phyloP scores from a whole-genome alignment of 2,797 vertebrate genomes.

The Tolypeutes matacus region DNA sequence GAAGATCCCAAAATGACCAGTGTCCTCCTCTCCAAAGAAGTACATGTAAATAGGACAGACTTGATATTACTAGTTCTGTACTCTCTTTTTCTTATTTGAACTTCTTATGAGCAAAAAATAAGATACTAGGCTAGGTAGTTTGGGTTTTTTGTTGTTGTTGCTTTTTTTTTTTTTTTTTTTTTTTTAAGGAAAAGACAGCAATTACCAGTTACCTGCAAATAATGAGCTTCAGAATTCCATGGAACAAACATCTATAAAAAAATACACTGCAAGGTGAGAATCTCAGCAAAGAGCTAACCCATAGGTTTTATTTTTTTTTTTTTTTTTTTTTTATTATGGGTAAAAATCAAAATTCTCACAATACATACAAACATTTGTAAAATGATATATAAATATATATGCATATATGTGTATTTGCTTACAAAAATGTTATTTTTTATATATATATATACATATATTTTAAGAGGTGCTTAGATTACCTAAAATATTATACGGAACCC shows the following conservation, averaged over 20 bases:
- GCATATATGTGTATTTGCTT: no score
- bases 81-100: neutral
- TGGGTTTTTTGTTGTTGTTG: no score
- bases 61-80: neutral
- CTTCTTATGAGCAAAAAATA: constrained; percentile 29
- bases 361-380: no score
- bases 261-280: neutral
- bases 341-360: no score
- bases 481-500: no score
- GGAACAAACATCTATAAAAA: neutral
- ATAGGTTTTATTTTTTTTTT: no score
- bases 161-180: no score
- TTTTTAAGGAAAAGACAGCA: neutral
- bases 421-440: no score
- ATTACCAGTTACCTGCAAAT: neutral
- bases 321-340: no score
- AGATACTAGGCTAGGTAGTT: neutral
- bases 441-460: no score
- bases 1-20: neutral
- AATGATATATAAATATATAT: no score
- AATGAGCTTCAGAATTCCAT: neutral
- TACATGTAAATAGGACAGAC: neutral
- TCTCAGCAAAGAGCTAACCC: constrained; percentile 2
- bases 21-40: neutral
- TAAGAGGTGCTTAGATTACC: no score